Evolutionary conservation across 2,888 invertebrate genomes (phyloP), one percentile per base, ranked within the genome.

Genomic region (Idaea biselata): DNA sequence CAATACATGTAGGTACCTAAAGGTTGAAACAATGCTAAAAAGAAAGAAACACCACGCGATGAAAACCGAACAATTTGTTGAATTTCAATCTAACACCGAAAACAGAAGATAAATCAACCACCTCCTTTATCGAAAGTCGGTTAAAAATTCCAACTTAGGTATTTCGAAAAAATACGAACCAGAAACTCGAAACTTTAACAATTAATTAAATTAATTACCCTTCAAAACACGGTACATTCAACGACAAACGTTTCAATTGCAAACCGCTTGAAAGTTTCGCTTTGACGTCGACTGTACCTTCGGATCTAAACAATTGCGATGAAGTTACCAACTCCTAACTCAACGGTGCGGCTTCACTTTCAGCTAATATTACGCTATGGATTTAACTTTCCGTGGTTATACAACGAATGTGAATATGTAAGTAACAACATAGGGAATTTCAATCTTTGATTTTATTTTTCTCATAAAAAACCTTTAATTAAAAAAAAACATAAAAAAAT

Each of bases 241-340:
- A 77, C 72, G 76, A 80, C 78, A 84, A 84, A 81, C 78, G 77
- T 73, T 82, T 79, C 79, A 82, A 82, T 83, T 74, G 78, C 77
- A 66, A 80, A 80, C 81, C 80, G 76, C 79, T 86, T 78, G 71
- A 79, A 89, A 89, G 80, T 89, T 89, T 84, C 73, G 77, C 85
- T 89, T 89, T 88, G 87, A 84, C 79, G 77, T 72, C 70, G 69
- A 64, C 67, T 69, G 71, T 60, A 65, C 76, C 79, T 79, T 77
- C 69, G 73, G 76, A 78, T 80, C 76, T 76, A 81, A 86, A 86
- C 85, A 87, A 87, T 84, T 66, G 79, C 72, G 71, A 62, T 58
- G 62, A 63, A 67, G 64, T 64, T 67, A n/a, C 31, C 54, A 61
- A 63, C 62, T 67, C 59, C 54, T 58, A 62, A 64, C 66, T 62